Evolutionary conservation across 2,888 invertebrate genomes (phyloP), one percentile per base, ranked within the genome.

Genomic region (Galerucella nymphaeae): DNA sequence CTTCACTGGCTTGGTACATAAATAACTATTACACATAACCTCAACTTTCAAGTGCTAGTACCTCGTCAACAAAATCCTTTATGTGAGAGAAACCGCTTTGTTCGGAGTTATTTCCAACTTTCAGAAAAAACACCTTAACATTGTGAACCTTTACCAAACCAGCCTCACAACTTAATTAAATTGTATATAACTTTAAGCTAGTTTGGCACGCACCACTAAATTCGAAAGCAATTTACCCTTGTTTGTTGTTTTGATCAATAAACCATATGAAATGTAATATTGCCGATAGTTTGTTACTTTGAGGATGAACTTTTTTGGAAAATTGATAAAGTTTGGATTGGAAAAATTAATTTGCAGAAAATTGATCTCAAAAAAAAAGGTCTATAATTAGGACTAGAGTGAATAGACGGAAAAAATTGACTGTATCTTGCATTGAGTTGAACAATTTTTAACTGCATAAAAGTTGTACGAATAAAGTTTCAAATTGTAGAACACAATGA

Each of bases 161-260:
- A 63, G 18, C 30, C 16, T 30, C 4, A 9, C 16, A 57, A 66
- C 55, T 55, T 66, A 66, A 55, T 66, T 66, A 66, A 66, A 66
- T 66, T 66, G 11, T 55, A 66, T 57, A 66, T 66, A 66, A 66
- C 38, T 66, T 66, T 66, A 66, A 57, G 55, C 66, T 66, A 57
- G 57, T 66, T 66, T 66, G 66, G 55, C 66, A 66, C 55, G 57
- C 66, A 66, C 66, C 66, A 55, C 41, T 66, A 38, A 57, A 57
- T 41, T 57, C 57, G 14, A 18, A 57, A 66, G 66, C 20, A 55
- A 41, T 66, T 66, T 66, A 57, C 66, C 48, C 48, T n/a, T 48
- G 48, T n/a, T 66, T 66, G 66, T 66, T 66, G 57, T 66, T 66
- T 66, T 66, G 55, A 66, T 66, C 57, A 66, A 66, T 66, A 66